Conservation (phyloP, 2,888 invertebrate genomes). For the Polylopha cassiicola region DNA sequence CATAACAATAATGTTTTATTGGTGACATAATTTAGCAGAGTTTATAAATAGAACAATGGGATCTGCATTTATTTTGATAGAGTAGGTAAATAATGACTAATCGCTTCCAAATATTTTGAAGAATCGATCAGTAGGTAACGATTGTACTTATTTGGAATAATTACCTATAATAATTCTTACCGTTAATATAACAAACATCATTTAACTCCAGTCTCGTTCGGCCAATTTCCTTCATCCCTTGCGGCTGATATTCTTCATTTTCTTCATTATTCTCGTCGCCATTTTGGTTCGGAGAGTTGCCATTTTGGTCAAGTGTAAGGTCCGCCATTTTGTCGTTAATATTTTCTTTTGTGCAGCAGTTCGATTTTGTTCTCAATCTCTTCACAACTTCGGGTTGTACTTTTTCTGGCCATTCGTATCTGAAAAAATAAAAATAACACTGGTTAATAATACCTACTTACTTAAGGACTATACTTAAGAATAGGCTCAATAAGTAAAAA, state of each 20-base stretch:
- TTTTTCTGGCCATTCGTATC: slow-evolving; percentile 87
- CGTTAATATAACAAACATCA: slow-evolving; percentile 96
- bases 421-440: too few species aligned
- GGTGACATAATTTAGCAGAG: too few species aligned
- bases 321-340: slow-evolving; percentile 29
- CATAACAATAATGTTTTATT: too few species aligned
- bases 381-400: slow-evolving; percentile 61
- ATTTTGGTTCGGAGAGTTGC: slow-evolving; percentile 24
- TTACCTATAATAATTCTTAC: slow-evolving; percentile 69
- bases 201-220: slow-evolving; percentile 82
- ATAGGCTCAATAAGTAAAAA: too few species aligned
- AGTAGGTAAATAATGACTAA: too few species aligned
- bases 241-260: slow-evolving; percentile 47
- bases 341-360: slow-evolving; percentile 42
- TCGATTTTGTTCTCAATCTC: slow-evolving; percentile 42
- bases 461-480: too few species aligned
- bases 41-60: too few species aligned
- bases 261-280: slow-evolving; percentile 20
- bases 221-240: slow-evolving; percentile 80
- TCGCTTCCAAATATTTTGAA: background rate
- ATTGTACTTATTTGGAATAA: background rate
- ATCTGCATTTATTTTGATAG: too few species aligned
- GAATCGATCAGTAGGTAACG: background rate
- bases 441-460: too few species aligned
- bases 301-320: slow-evolving; percentile 26